These are phyloP conservation scores for Tachina grossa DNA, from an alignment of 2,888 invertebrate species.

Conservation along the genomic window DNA sequence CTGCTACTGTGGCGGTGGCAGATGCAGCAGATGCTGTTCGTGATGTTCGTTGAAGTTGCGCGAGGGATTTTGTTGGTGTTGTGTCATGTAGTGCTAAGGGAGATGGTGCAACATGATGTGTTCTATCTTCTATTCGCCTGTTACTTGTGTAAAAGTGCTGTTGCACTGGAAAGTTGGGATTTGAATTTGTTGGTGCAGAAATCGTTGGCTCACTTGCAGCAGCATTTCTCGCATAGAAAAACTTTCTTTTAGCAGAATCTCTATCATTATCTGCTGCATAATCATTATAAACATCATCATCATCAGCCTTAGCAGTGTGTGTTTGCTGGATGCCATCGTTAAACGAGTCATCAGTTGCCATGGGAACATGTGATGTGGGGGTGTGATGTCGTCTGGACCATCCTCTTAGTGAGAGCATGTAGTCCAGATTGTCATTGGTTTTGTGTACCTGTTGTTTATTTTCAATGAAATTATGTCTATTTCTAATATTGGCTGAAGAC, in stretches of 20 bases:
- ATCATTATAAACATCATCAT: constrained; percentile 45
- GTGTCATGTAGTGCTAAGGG: constrained; percentile 54
- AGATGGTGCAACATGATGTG: constrained; percentile 62
- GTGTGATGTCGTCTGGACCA: constrained; percentile 56
- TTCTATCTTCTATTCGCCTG: constrained; percentile 48
- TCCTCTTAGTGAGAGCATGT: constrained; percentile 35
- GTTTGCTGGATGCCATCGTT: constrained; percentile 68
- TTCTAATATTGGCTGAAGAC: constrained; percentile 64
- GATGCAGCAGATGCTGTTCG: constrained; percentile 68
- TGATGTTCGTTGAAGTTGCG: constrained; percentile 73
- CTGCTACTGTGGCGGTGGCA: constrained; percentile 40
- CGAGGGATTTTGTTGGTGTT: constrained; percentile 76
- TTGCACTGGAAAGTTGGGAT: constrained; percentile 60
- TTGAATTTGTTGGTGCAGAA: constrained; percentile 8
- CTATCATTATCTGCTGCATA: constrained; percentile 36
- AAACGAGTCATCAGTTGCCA: constrained; percentile 28
- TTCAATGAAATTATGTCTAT: constrained; percentile 50
- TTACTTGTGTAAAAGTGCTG: constrained; percentile 30
- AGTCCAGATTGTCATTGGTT: constrained; percentile 58
- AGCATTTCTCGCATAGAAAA: constrained; percentile 51
- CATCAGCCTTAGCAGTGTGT: constrained; percentile 54
- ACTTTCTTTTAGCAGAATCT: constrained; percentile 37
- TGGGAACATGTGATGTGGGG: constrained; percentile 6
- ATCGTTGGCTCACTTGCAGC: not conserved
- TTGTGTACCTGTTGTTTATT: constrained; percentile 73